These are phyloP conservation scores for Ataeniobius toweri DNA, from an alignment of 2,797 vertebrate species.

Conservation along the genomic window DNA sequence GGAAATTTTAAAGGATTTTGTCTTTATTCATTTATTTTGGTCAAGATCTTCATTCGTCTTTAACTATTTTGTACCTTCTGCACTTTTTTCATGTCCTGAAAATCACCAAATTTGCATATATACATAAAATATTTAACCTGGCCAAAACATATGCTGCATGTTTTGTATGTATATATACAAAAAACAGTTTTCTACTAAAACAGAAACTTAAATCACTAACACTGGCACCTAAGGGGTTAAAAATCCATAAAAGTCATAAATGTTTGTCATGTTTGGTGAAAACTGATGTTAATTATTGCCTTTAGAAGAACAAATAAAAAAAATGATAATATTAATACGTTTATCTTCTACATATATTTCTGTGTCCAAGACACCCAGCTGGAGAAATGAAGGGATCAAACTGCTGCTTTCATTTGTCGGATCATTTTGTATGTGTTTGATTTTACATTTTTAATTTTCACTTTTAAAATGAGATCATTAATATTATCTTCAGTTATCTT, in stretches of 20 bases:
- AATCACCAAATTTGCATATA: background rate
- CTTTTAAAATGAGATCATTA: no score
- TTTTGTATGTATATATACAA: background rate
- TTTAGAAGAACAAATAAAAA: background rate
- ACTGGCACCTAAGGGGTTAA: no score
- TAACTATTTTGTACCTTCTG: no score
- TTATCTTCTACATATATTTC: no score
- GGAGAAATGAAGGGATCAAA: background rate
- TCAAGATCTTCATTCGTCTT: no score
- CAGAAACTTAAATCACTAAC: background rate
- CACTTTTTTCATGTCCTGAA: background rate
- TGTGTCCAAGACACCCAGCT: no score
- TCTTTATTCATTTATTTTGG: no score
- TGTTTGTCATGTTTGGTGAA: background rate
- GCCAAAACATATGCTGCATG: background rate
- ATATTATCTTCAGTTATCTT: background rate
- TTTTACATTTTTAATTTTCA: no score
- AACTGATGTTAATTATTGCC: no score
- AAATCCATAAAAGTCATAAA: no score
- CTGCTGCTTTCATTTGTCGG: background rate
- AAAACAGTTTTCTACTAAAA: background rate
- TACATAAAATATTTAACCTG: background rate
- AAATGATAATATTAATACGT: background rate
- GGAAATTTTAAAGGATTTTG: no score
- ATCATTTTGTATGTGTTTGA: no score